Evolutionary conservation across 2,797 vertebrate species (phyloP), one percentile per base, ranked within the genome.

Genomic region (Enteromius argenteus): DNA sequence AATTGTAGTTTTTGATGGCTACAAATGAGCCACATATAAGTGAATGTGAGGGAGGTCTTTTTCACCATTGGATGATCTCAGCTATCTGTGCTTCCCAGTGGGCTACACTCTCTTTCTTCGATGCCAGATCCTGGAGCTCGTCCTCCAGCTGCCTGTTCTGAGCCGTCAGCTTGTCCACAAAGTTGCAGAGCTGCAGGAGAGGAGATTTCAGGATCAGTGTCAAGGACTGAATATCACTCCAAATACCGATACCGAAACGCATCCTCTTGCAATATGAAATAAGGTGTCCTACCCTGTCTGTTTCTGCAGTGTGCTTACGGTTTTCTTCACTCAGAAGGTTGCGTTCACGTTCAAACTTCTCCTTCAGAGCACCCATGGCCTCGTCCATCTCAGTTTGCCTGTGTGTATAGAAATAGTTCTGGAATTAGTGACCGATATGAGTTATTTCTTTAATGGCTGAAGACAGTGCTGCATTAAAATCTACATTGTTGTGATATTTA

Each of bases 1-100:
- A 30, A 14, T 62, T 30, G 27, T 62, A 30, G 53, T 1, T 62
- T 30, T 62, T 62, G 2, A 30, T 62, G 23, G 14, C 11, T 32
- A 62, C 5, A 62, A 15, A 62, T 14, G 27, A 30, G 5, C 60
- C 60, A 30, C 60, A 62, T 62, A 32, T 14, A 62, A 62, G 32
- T 30, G 14, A 62, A 15, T 32, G 14, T 14, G 2, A 62, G 58
- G 58, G 13, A 15, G 58, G 58, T 62, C 58, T 62, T 30, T 62
- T 19, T 37, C 37, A 99, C 98, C 98, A 99, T 84, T 99, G 98
- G 91, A 99, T 99, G 92, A 99, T 99, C 92, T 99, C 98, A 0
- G 98, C 96, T 2, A 99, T 99, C 94, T 99, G 98, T 19, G 98
- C 98, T 90, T 99, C 98, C 98, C 98, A 99, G 89, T 99, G 98